Evolutionary conservation across 2,113 vertebrate species (phyloP).

Genomic region (Pipa parva): DNA sequence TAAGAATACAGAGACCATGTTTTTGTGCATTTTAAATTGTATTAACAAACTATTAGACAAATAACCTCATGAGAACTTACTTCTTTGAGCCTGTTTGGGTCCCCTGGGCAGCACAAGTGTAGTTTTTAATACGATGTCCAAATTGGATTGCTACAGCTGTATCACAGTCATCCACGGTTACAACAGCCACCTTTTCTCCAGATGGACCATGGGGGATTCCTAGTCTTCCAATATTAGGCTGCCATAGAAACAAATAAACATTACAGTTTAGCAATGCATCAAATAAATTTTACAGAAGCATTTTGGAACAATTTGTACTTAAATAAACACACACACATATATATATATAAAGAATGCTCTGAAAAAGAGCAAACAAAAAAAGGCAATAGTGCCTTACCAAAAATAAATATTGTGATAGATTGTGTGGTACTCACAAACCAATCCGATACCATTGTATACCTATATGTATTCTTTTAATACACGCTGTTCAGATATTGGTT

Average conservation of each 20-base stretch:
- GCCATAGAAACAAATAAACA: constrained; percentile 29
- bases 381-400: no score
- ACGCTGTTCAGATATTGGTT: no score
- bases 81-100: constrained; percentile 94
- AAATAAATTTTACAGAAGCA: neutral
- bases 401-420: no score
- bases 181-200: constrained; percentile 90
- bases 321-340: no score
- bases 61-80: constrained; percentile 59
- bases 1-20: neutral
- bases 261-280: neutral
- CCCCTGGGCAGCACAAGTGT: constrained; percentile 91
- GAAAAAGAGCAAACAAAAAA: no score
- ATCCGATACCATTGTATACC: no score
- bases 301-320: no score
- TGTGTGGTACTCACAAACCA: no score
- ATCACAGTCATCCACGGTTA: constrained; percentile 91
- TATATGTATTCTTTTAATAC: no score
- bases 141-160: constrained; percentile 89
- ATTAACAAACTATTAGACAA: neutral
- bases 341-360: no score
- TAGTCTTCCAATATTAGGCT: constrained; percentile 88
- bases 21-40: neutral
- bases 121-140: constrained; percentile 81
- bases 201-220: constrained; percentile 91